Percentiles rank a stretch among this genome's conserved stretches.
phyloP scores from a whole-genome alignment of 2,888 invertebrate species.

The Pharmacophagus antenor region DNA sequence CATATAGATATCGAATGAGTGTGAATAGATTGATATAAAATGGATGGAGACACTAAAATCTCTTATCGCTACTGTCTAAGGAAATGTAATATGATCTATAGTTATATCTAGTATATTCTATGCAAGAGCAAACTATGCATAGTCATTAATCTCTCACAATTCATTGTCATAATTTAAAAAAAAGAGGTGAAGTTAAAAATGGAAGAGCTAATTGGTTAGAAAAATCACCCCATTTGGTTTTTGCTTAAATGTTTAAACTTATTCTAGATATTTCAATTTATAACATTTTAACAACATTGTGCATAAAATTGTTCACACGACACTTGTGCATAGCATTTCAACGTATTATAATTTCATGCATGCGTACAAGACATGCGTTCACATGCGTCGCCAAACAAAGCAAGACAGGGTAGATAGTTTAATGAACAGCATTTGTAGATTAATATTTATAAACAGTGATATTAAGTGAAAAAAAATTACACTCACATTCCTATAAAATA shows the following conservation, averaged over 20 bases:
- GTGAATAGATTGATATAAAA: constrained; percentile 6
- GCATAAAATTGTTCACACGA: constrained; percentile 16
- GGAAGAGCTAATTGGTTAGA: background rate
- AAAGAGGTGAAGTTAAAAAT: background rate
- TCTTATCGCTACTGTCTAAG: constrained; percentile 15
- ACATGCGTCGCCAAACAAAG: constrained; percentile 33
- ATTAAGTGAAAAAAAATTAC: constrained; percentile 13
- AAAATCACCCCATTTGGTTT: background rate
- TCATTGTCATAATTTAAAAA: background rate
- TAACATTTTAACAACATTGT: constrained; percentile 7
- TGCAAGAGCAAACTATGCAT: background rate
- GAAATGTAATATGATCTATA: background rate
- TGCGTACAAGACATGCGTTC: constrained; percentile 29
- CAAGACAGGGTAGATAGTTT: constrained; percentile 21
- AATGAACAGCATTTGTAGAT: constrained; percentile 18
- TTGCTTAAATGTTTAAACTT: background rate
- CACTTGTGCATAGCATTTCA: constrained; percentile 19
- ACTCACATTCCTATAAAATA: constrained; percentile 16
- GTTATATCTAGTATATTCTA: constrained; percentile 4
- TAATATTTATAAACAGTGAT: background rate
- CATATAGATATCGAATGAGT: constrained; percentile 15
- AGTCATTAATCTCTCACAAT: background rate
- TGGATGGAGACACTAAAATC: background rate
- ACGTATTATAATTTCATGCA: constrained; percentile 24
- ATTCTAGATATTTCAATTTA: background rate